Evolutionary conservation across 2,797 vertebrate genomes (phyloP), one percentile per base, ranked within the genome.

Genomic region (Crocidura indochinensis): DNA sequence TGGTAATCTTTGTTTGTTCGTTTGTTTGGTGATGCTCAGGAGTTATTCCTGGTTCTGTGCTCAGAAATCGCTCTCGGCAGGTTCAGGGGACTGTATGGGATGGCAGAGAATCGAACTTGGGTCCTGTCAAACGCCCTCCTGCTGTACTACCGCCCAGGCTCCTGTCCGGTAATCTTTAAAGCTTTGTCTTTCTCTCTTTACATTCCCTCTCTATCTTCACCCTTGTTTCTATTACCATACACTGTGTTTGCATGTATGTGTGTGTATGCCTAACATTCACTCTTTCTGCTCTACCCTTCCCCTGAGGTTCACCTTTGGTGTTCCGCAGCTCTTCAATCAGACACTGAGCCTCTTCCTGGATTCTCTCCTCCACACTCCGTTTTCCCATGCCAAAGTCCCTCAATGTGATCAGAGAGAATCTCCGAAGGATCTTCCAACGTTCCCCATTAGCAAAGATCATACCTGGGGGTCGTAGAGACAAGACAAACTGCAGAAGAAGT

Each of bases 381-480:
- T 92, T 96, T 17, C 95, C 94, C 95, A 93, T 83, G 19, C 95
- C 91, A 0, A 95, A 94, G 73, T 92, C 79, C 67, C 51, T 85
- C 91, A 95, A 56, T 31, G 94, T 96, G 17, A 84, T 53, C 81
- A 95, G 27, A 26, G 95, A 94, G 87, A 97, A 97, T 31, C 73
- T 10, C 3, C 94, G 88, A 29, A 97, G 94, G 10, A 26, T 0
- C 44, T 90, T 96, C 96, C 96, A 95, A 10, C 90, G 64, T 8
- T 96, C 62, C 3, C 95, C 93, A 0, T 90, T 96, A 31, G 95
- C 6, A 31, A 96, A 95, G 53, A n/a, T 0, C 64, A 97, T 47
- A 10, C 96, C 95, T 97, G 20, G 12, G 31, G 19, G 4, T 2
- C 5, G 2, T 6, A 31, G 1, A 2, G 8, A 8, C 64, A 12